Evolutionary conservation across 1,140 invertebrate genomes (phyloP), one percentile per base, ranked within the genome.

Genomic region (Macrobrachium nipponense): DNA sequence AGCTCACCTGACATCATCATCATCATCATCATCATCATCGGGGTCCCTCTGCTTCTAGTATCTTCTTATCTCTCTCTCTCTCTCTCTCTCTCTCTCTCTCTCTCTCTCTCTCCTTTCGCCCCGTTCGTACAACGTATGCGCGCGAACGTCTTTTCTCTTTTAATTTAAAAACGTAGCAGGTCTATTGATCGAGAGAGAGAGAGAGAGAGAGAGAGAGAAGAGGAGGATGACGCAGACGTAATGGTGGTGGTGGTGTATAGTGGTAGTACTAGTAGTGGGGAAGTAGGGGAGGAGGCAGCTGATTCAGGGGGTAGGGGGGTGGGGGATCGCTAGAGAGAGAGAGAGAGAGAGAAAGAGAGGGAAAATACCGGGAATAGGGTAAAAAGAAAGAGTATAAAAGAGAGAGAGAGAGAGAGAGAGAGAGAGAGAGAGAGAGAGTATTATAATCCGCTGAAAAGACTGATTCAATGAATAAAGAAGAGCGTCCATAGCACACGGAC

Each of bases 91-190:
- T 60, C 58, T 60, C 59, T 60, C 51, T 23, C 62, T 59, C 62
- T 20, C 59, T 59, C 18, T 79, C 20, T 36, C 75, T 59, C 59
- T 64, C 59, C 59, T 18, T 59, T 59, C 23, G 14, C 73, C 64
- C 76, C 44, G 64, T 78, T 64, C 76, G 44, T 77, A 78, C 75
- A 78, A 58, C 83, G 83, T 85, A 75, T 85, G 83, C 83, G 83
- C 83, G 83, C 76, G 79, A 85, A 85, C 83, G 83, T 85, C 83
- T 85, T 85, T 85, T 85, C 75, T 72, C 83, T 85, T 85, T 85
- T 85, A 85, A 85, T 80, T 85, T 85, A 85, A 85, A 85, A 85
- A 85, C 83, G 83, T 85, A 85, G 83, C 83, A 79, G 18, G 83
- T 85, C 83, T 85, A 85, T 85, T 85, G 83, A 85, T 85, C 83